Evolutionary conservation across 2,888 invertebrate genomes (phyloP).

Genomic region (Villa cingulata): DNA sequence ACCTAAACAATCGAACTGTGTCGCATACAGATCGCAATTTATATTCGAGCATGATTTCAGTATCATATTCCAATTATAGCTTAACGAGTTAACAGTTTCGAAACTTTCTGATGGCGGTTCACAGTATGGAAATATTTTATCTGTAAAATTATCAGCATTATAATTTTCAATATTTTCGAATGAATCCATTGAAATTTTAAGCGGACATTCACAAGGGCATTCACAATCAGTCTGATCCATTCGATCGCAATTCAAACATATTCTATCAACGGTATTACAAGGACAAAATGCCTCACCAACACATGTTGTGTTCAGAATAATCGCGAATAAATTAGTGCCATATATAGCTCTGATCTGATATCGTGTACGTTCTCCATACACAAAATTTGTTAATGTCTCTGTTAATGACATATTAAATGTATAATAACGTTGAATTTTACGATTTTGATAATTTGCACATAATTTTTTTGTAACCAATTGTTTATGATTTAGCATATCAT

Average conservation of each 20-base stretch:
- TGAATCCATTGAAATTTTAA: constrained; percentile 23
- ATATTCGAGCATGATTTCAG: constrained; percentile 53
- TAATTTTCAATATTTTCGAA: not conserved
- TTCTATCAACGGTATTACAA: constrained; percentile 75
- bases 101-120: constrained; percentile 26
- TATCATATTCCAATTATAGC: constrained; percentile 39
- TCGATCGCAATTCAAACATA: constrained; percentile 81
- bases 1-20: constrained; percentile 52
- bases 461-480: constrained; percentile 68
- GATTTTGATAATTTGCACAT: constrained; percentile 74
- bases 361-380: constrained; percentile 75
- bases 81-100: constrained; percentile 18
- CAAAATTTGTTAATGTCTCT: constrained; percentile 65
- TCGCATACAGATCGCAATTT: constrained; percentile 51
- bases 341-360: constrained; percentile 71
- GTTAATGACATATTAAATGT: constrained; percentile 63
- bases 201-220: constrained; percentile 83
- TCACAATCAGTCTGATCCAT: constrained; percentile 93
- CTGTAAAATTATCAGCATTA: too few relatives aligned
- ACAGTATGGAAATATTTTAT: constrained; percentile 19
- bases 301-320: constrained; percentile 77
- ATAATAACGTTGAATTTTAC: constrained; percentile 72
- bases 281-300: constrained; percentile 78
- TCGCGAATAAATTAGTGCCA: constrained; percentile 79
- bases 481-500: constrained; percentile 76